Evolutionary conservation across 2,888 invertebrate genomes (phyloP).

Genomic region (Drosophila affinis): DNA sequence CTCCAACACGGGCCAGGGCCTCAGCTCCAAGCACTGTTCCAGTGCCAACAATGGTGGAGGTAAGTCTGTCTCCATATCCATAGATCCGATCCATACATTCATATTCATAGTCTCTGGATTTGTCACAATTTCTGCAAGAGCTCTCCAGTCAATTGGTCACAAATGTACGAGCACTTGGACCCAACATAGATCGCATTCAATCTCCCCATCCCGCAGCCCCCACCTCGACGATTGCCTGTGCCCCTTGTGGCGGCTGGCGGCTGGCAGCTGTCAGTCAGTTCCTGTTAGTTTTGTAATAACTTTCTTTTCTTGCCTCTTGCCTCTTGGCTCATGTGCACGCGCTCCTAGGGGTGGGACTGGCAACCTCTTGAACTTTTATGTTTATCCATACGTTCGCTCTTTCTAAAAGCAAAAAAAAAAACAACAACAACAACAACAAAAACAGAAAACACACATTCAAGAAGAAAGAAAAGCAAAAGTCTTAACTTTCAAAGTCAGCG

Average conservation of each 20-base stretch:
- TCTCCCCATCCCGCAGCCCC: constrained; percentile 13
- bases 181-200: constrained; percentile 16
- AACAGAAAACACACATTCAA: constrained; percentile 29
- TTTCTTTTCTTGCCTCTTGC: constrained; percentile 65
- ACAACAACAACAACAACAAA: constrained; percentile 51
- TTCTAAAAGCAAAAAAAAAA: constrained; percentile 65
- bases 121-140: constrained; percentile 51
- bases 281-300: constrained; percentile 70
- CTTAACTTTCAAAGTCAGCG: constrained; percentile 62
- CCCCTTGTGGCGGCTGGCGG: constrained; percentile 37
- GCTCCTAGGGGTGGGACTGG: constrained; percentile 18
- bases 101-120: constrained; percentile 15
- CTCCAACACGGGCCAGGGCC: constrained; percentile 83
- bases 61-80: constrained; percentile 57
- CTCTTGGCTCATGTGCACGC: constrained; percentile 52
- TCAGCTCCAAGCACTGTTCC: constrained; percentile 85
- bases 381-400: constrained; percentile 64
- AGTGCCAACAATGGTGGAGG: constrained; percentile 82
- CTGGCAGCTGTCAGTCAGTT: constrained; percentile 69
- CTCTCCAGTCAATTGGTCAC: not conserved
- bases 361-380: constrained; percentile 70
- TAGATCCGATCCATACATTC: not conserved
- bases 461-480: constrained; percentile 57
- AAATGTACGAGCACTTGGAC: not conserved
- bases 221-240: not conserved